Conservation (phyloP, 2,113 vertebrate genomes). For the Podarcis cretensis region DNA sequence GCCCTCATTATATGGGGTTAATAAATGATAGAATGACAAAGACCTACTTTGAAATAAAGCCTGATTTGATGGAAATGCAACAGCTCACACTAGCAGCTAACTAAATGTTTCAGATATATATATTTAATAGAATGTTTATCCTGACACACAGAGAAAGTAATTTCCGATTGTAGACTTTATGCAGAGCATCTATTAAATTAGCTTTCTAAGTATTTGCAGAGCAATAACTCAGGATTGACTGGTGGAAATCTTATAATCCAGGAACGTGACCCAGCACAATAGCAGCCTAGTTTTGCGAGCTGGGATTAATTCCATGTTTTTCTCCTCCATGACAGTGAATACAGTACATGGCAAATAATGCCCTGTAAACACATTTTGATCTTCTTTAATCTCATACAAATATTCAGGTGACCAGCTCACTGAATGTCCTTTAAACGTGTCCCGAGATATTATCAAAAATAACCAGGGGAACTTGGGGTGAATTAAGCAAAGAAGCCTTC, state of each 20-base stretch:
- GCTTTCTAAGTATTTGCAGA: constrained; percentile 74
- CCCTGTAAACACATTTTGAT: constrained; percentile 70
- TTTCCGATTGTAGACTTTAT: constrained; percentile 55
- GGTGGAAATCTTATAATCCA: constrained; percentile 78
- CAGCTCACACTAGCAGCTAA: constrained; percentile 17
- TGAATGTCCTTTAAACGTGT: constrained; percentile 72
- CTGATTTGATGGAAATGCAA: constrained; percentile 6
- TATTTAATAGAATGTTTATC: constrained; percentile 45
- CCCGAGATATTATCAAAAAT: constrained; percentile 60
- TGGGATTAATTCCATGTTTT: constrained; percentile 76
- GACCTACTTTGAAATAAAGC: constrained; percentile 35
- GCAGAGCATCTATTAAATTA: constrained; percentile 69
- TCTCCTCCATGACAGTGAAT: constrained; percentile 73
- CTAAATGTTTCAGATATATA: constrained; percentile 35
- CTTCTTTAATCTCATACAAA: constrained; percentile 76
- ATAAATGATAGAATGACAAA: constrained; percentile 36
- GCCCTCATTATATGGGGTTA: constrained; percentile 17
- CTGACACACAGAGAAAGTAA: constrained; percentile 53
- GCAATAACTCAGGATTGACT: constrained; percentile 75
- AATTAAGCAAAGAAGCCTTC: constrained; percentile 33
- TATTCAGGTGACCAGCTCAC: constrained; percentile 72
- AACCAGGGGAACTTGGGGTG: constrained; percentile 35
- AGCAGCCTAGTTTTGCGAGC: constrained; percentile 73
- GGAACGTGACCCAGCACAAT: constrained; percentile 79
- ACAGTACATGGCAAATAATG: constrained; percentile 67